Base-by-base conservation (phyloP, 1,140 invertebrate genomes). In the Thaumetopoea pityocampa region DNA sequence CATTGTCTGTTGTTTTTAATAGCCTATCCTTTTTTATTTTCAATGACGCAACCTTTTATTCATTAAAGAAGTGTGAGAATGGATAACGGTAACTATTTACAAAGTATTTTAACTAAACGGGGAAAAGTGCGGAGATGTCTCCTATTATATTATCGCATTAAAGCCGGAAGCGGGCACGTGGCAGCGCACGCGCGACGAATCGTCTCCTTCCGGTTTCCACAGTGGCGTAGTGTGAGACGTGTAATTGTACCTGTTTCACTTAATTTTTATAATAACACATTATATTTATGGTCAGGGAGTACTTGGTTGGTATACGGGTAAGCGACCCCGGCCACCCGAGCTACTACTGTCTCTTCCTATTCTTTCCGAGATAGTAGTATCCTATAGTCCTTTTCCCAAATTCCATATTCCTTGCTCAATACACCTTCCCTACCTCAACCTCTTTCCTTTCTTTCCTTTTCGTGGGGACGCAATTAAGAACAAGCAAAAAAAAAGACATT, bases 71-170 rank as follows among this genome's bases (percentile, higher is more conserved):
- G 32, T 45, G 50, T 55, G 55, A 52, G 59, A 59, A 53, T 60
- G 49, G 43, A 23, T 44, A 30, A 42, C 11, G 24, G 19, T 33
- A 45, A 68, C 61, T 47, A 46, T 51, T 53, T 30, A 51, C 38
- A 44, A 42, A 69, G 43, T 64, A 45, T 60, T 58, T 60, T 37
- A 17, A 50, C 18, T 56, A 54, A 59, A 51, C 22, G 46, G 47
- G 52, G 43, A 53, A 52, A 38, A 46, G 43, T 52, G 36, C 40
- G 65, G 79, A 67, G 79, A 80, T 66, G 76, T 83, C 79, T 61
- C 79, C 68, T 77, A 83, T 83, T 82, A 72, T 83, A 60, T 77
- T 69, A 77, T 65, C 68, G 63, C 68, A 77, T 83, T 83, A 79
- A 46, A 53, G 65, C 32, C 79, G 80, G 83, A 84, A 82, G 67